A percentile compares a stretch with the other conserved stretches of the same genome.
phyloP scores from a whole-genome alignment of 2,797 vertebrate species.

The Chlorospingus semifuscus region DNA sequence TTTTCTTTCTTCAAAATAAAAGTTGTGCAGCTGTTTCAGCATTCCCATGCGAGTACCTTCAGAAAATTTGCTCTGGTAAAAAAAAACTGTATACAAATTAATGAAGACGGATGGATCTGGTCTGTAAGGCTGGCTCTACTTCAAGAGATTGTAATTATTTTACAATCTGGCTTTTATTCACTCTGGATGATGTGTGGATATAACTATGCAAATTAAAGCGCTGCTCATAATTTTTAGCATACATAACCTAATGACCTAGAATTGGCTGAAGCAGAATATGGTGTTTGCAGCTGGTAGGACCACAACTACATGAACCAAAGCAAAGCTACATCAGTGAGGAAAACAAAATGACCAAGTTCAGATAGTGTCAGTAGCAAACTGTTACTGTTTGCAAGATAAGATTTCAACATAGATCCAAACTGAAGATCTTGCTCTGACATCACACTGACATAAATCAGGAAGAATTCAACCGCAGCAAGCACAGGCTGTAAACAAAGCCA shows the following conservation, averaged over 20 bases:
- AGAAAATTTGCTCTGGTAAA: conserved; percentile 76
- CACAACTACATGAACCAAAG: conserved; percentile 37
- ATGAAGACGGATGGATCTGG: conserved; percentile 75
- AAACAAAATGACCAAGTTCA: conserved; percentile 46
- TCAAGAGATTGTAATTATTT: conserved; percentile 82
- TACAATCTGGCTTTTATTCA: conserved; percentile 83
- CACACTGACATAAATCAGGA: conserved; percentile 50
- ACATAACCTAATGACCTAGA: conserved; percentile 71
- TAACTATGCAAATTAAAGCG: conserved; percentile 71
- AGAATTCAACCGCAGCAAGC: conserved; percentile 32
- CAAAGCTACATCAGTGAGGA: neutral
- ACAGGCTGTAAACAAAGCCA: conserved; percentile 29
- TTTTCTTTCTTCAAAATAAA: conserved; percentile 84
- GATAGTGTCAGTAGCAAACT: neutral
- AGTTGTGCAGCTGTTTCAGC: conserved; percentile 79
- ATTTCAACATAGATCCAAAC: conserved; percentile 29
- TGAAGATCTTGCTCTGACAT: conserved; percentile 41
- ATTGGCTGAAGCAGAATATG: conserved; percentile 60
- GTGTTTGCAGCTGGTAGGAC: conserved; percentile 63
- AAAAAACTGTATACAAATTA: conserved; percentile 74
- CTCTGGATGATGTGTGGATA: conserved; percentile 74
- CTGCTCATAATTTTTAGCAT: conserved; percentile 72
- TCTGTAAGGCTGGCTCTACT: conserved; percentile 70
- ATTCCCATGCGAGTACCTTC: conserved; percentile 74
- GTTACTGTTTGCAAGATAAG: conserved; percentile 29